Conservation (phyloP, 2,113 vertebrate genomes). For the Saimiri boliviensis region DNA sequence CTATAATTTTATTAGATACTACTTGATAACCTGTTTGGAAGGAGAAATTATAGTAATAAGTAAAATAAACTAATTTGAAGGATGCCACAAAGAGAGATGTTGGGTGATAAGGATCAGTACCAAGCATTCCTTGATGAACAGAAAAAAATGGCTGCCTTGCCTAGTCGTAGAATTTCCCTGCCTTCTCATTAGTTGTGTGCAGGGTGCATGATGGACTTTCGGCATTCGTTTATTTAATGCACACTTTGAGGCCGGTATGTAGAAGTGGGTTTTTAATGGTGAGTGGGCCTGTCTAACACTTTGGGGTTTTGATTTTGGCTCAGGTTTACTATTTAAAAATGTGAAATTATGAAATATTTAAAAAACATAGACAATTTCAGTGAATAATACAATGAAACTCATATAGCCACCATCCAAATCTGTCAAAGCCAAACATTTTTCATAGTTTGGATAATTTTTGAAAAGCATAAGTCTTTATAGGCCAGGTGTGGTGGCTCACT, state of each 20-base stretch:
- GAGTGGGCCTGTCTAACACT: neutral
- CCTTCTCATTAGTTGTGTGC: too few relatives aligned
- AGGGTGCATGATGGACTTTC: neutral
- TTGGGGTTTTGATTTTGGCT: neutral
- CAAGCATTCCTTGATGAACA: neutral
- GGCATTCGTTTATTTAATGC: neutral
- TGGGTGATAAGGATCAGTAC: neutral
- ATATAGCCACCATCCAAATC: neutral
- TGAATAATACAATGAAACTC: neutral
- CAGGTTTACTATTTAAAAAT: neutral
- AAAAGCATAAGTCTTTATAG: neutral
- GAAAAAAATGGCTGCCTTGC: neutral
- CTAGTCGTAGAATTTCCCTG: neutral
- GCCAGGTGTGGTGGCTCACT: too few relatives aligned
- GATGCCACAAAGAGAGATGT: neutral
- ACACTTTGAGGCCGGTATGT: neutral
- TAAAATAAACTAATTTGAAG: neutral
- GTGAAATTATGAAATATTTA: neutral
- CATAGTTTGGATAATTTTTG: neutral
- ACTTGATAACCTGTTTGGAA: neutral
- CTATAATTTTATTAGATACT: neutral
- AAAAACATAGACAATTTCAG: neutral
- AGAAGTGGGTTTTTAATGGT: neutral
- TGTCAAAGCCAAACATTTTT: neutral
- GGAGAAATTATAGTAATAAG: neutral